Base-by-base conservation (phyloP, 2,888 invertebrate genomes). In the Trichogramma evanescens region DNA sequence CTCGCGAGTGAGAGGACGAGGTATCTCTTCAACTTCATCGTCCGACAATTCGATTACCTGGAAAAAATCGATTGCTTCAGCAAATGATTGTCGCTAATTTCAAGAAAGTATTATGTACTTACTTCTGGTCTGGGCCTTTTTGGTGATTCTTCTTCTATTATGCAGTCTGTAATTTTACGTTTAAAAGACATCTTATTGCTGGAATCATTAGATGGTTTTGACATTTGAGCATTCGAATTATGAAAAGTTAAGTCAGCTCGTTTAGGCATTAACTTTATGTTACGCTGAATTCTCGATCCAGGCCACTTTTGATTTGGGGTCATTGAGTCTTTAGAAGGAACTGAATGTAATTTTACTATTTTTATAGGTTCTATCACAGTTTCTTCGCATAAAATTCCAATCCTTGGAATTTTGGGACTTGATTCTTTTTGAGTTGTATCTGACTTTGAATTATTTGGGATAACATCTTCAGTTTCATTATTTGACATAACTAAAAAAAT, bases 11-110 rank as follows among this genome's bases (percentile, higher is more conserved):
- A 74, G 65, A 4, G 69, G 69, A 4, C 64, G 65, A 1, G 71
- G 73, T 40, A 74, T 69, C 64, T 74, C 74, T 62, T 78, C 72
- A 52, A 76, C 69, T 50, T 77, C 77, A 46, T 77, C 77, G 43
- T 77, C 77, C 0, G 77, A 77, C 39, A 77, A 66, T 61, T 77
- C 76, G 48, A 77, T 77, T 3, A 76, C 67, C 76, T 76, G 44
- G 7, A 49, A 55, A 46, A 46, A 62, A 48, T 48, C n/a, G 44
- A 44, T 54, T 10, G 26, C 5, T 6, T 49, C 43, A 41, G 40
- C 39, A 40, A 58, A 51, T 41, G 41, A 56, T 8, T 39, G 10
- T 43, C n/a, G 3, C 13, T 2, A 43, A 54, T 8, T 50, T 46
- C 8, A 9, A 6, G 10, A n/a, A 26, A 43, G 44, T 48, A 54